These are phyloP conservation scores for Leptodactylus fallax DNA, from an alignment of 2,797 vertebrate genomes.

Conservation along the genomic window DNA sequence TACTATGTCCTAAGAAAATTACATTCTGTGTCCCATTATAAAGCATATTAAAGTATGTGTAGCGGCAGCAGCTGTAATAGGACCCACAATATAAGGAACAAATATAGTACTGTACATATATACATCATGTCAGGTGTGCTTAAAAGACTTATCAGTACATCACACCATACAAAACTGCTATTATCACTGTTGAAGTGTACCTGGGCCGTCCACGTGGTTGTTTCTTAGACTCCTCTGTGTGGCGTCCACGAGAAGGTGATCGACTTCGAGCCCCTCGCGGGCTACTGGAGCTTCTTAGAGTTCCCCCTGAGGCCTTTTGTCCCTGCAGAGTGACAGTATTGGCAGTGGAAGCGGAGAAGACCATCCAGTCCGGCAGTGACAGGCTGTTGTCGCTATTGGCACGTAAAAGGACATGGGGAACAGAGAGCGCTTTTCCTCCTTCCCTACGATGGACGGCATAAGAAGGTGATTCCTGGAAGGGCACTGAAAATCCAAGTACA, in stretches of 20 bases:
- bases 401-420: constrained; percentile 86
- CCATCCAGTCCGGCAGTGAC: constrained; percentile 90
- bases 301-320: constrained; percentile 83
- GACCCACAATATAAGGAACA: too few relatives aligned
- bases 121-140: too few relatives aligned
- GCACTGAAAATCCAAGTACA: constrained; percentile 74
- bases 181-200: constrained; percentile 72
- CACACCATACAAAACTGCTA: too few relatives aligned
- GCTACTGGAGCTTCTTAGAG: constrained; percentile 90
- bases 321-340: constrained; percentile 78
- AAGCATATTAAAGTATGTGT: too few relatives aligned
- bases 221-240: constrained; percentile 86
- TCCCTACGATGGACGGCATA: constrained; percentile 87
- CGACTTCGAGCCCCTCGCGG: constrained; percentile 88
- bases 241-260: constrained; percentile 84
- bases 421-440: constrained; percentile 76
- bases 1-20: too few relatives aligned
- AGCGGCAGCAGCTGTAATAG: too few relatives aligned
- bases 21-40: too few relatives aligned
- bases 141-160: too few relatives aligned
- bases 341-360: constrained; percentile 74
- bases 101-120: too few relatives aligned
- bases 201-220: constrained; percentile 87
- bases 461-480: constrained; percentile 91
- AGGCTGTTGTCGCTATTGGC: constrained; percentile 94